Conservation (phyloP, 2,888 invertebrate genomes). For the Argyra leucocephala region DNA sequence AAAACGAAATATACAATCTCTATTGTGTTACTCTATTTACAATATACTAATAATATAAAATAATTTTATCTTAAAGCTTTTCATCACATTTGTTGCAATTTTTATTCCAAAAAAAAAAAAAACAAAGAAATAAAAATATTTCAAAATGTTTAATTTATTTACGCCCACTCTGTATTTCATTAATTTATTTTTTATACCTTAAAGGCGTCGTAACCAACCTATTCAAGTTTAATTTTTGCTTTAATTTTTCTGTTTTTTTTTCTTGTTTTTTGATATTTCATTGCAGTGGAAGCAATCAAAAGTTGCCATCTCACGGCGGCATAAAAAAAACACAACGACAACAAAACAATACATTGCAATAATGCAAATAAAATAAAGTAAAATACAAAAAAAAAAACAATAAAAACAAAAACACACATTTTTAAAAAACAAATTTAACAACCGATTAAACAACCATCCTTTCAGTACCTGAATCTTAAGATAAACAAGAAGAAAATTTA, state of each 20-base stretch:
- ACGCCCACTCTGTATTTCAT: slow-evolving; percentile 4
- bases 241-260: background rate
- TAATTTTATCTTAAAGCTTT: too few species aligned
- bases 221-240: background rate
- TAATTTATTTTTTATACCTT: slow-evolving; percentile 5
- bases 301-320: slow-evolving; percentile 4
- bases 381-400: background rate
- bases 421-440: slow-evolving; percentile 6
- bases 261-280: too few species aligned
- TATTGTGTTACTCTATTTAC: too few species aligned
- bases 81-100: too few species aligned
- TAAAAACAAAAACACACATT: background rate
- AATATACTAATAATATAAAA: too few species aligned
- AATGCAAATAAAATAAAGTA: background rate
- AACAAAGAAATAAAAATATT: background rate
- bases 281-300: slow-evolving; percentile 2
- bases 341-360: background rate
- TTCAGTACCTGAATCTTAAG: slow-evolving; percentile 6
- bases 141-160: slow-evolving; percentile 3
- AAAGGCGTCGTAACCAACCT: slow-evolving; percentile 6
- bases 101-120: too few species aligned
- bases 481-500: slow-evolving; percentile 6
- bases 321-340: background rate
- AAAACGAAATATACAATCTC: too few species aligned
- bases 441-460: slow-evolving; percentile 6